Base-by-base conservation (phyloP, 2,113 vertebrate species). In the Xiphias gladius region DNA sequence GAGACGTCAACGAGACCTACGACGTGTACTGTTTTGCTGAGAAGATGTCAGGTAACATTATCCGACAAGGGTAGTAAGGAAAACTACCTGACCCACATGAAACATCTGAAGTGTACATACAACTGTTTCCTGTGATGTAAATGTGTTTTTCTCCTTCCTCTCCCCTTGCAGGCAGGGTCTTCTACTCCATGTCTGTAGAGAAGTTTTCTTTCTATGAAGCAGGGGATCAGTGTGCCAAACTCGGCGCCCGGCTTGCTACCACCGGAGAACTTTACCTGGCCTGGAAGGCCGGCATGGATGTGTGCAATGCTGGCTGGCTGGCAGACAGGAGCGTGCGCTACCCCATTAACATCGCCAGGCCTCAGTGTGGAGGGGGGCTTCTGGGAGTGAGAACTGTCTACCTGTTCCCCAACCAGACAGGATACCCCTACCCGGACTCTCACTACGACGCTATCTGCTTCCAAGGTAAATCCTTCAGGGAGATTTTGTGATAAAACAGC, bases 11-110 rank as follows among this genome's bases (percentile, higher is more conserved):
- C 5, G 98, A 99, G 94, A 99, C 97, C 22, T 99, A 98, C 0
- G 98, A 99, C 5, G 98, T 99, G 73, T 99, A 99, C 93, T 99
- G 98, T 82, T 99, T 98, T 46, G 97, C 97, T n/a, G 96, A 99
- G 86, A 97, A 98, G 86, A 97, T 99, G 95, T 91, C 96, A 95
- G 98, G 98, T 99, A 95, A 8, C 9, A 17, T 71, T 9, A 28
- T 41, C 14, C 16, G 20, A 66, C 24, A 57, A 26, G 16, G 7
- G 22, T 13, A 32, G 39, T 19, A 30, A 7, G 20, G 39, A 48
- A 68, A 43, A 22, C 28, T 20, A 37, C 30, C 43, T 43, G n/a
- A 76, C 14, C 32, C 32, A 32, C 20, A 8, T 30, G 9, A 79
- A 58, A 71, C 6, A 3, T 72, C 14, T 46, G 1, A 12, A 13